Evolutionary conservation across 2,113 vertebrate species (phyloP).

Genomic region (Podiceps cristatus): DNA sequence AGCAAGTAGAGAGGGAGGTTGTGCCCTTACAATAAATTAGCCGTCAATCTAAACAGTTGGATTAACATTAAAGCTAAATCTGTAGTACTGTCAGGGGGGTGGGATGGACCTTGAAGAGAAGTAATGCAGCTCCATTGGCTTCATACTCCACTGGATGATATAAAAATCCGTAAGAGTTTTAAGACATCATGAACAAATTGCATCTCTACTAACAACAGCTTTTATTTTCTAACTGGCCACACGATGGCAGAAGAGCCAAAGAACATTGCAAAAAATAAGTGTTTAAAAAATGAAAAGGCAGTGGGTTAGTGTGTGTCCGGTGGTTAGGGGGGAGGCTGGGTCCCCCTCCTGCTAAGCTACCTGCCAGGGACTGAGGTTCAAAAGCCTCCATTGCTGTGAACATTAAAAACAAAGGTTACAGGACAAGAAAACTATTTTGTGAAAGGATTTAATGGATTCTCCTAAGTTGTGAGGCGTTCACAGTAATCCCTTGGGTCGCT

Average conservation of each 20-base stretch:
- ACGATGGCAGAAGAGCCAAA: conserved; percentile 55
- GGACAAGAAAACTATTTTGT: accelerated
- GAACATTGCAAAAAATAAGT: neutral
- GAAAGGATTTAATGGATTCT: neutral
- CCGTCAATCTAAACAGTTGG: accelerated
- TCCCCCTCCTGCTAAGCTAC: accelerated
- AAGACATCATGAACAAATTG: accelerated
- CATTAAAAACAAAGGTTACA: neutral
- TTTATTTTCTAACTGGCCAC: neutral
- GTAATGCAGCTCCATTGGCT: neutral
- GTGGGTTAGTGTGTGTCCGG: accelerated
- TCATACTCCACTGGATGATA: accelerated
- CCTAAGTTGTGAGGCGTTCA: accelerated
- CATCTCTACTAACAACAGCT: accelerated
- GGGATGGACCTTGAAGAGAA: neutral
- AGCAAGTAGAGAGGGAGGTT: neutral
- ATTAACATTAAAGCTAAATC: neutral
- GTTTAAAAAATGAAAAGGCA: accelerated
- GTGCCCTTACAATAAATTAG: neutral
- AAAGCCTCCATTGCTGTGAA: accelerated
- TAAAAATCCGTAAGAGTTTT: accelerated
- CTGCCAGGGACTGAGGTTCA: neutral
- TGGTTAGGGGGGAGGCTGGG: neutral
- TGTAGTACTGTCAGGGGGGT: neutral
- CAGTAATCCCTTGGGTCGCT: neutral